phyloP scores from a whole-genome alignment of 1,140 invertebrate species.

The Pteromalus puparum region DNA sequence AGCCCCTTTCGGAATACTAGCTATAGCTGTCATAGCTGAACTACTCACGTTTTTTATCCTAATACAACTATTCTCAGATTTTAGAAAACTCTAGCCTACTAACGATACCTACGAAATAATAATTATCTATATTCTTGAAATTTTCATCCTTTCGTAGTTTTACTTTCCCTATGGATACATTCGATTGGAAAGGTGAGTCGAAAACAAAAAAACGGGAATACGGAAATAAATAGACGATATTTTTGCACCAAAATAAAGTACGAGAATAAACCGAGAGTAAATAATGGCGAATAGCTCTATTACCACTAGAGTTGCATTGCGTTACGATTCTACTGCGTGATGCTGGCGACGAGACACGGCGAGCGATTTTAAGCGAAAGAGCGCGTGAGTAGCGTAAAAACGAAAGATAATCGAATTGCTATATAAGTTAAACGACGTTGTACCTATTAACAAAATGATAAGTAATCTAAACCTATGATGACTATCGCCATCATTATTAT shows the following conservation, averaged over 20 bases:
- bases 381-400: not conserved
- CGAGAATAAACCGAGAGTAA: not conserved
- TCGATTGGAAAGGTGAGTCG: not conserved
- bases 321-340: conserved; percentile 34
- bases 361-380: not conserved
- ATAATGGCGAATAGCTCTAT: not conserved
- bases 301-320: conserved; percentile 20
- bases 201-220: not conserved
- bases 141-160: not conserved
- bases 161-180: not conserved
- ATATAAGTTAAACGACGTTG: conserved; percentile 52
- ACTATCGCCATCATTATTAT: conserved; percentile 64
- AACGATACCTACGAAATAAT: not conserved
- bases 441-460: conserved; percentile 51
- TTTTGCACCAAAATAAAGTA: conserved; percentile 27
- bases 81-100: not conserved
- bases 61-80: not conserved
- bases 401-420: conserved; percentile 16
- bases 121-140: not conserved
- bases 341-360: not conserved
- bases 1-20: not conserved
- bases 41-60: not conserved
- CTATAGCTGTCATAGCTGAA: not conserved
- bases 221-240: not conserved
- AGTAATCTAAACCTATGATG: conserved; percentile 57